Conservation (phyloP, 1,140 invertebrate species). For the Matsumurasca onukii region DNA sequence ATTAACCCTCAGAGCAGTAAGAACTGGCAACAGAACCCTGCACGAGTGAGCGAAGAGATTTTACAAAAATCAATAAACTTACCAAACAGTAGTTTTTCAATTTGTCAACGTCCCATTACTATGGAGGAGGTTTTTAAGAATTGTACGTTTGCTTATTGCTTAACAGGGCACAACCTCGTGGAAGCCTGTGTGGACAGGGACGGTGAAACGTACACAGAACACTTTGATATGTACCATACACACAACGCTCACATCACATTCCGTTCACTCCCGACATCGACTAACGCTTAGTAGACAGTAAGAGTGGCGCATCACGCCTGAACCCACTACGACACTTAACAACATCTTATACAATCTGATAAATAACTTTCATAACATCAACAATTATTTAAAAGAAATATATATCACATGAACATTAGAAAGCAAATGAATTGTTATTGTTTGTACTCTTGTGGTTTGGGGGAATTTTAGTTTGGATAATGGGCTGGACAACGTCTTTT, state of each 20-base stretch:
- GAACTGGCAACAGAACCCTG: not conserved
- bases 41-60: conserved; percentile 5
- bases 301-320: not conserved
- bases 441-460: not conserved
- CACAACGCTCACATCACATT: not conserved
- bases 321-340: conserved; percentile 4
- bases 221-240: conserved; percentile 1
- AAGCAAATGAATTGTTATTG: too few relatives aligned
- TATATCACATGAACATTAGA: conserved; percentile 2
- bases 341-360: not conserved
- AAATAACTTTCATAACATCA: not conserved
- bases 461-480: not conserved
- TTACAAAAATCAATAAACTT: not conserved
- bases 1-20: not conserved
- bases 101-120: not conserved
- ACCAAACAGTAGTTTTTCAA: not conserved
- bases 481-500: not conserved
- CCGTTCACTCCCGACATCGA: too few relatives aligned
- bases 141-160: conserved; percentile 12
- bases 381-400: not conserved
- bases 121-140: conserved; percentile 1
- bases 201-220: not conserved
- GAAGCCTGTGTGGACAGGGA: not conserved
- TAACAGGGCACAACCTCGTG: conserved; percentile 10
- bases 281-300: too few relatives aligned